Evolutionary conservation across 2,888 invertebrate species (phyloP), one percentile per base, ranked within the genome.

Genomic region (Tenthredo mesomela): DNA sequence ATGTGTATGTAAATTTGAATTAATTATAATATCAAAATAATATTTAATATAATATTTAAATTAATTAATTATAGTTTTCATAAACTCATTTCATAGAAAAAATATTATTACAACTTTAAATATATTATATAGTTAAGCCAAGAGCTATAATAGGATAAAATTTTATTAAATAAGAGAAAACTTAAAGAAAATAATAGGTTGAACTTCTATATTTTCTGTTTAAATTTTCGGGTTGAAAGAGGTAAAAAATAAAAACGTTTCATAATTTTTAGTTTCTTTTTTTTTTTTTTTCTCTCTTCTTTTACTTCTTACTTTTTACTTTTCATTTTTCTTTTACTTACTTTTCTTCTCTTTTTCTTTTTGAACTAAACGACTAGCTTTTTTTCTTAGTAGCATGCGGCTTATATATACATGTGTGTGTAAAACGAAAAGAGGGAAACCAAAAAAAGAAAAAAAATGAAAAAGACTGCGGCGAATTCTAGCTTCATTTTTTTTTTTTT

Each of bases 401-500:
- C 12, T 47, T 15, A n/a, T n/a, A n/a, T n/a, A n/a, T n/a, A n/a
- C n/a, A 6, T 50, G n/a, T 54, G 54, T 5, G 54, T 1, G 54
- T 6, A n/a, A n/a, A 50, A 50, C 18, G 6, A 50, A 6, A 10
- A 61, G 58, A 21, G 9, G 3, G 2, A 61, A 10, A 25, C 21
- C n/a, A 7, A 10, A 25, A 10, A 25, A n/a, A 25, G 25, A 67
- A 33, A 15, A 15, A 29, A 18, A 33, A 18, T 6, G 4, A 33
- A 67, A 33, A 67, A 67, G 43, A 10, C 71, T 77, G 77, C 50
- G 77, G 77, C 54, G 25, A 77, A 61, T 58, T 82, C 54, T 37
- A 65, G 54, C 47, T 77, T 58, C 47, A 89, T 88, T 87, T 88
- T 87, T 87, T 87, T n/a, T n/a, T n/a, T n/a, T n/a, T n/a, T n/a